phyloP scores from a whole-genome alignment of 2,113 vertebrate genomes.

The Leptobrachium leishanense region DNA sequence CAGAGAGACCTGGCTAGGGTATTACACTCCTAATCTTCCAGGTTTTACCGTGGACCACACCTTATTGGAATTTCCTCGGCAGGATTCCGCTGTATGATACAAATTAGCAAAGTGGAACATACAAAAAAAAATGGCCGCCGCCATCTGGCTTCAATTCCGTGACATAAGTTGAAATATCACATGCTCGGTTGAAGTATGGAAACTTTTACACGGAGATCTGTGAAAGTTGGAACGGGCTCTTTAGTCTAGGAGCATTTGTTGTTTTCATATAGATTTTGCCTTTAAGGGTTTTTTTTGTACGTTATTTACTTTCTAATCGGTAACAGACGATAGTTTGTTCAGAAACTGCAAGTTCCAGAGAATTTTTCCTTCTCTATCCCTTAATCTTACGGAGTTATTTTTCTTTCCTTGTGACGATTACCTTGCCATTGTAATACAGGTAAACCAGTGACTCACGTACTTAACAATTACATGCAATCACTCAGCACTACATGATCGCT shows the following conservation, averaged over 20 bases:
- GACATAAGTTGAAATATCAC: background rate
- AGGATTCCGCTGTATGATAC: background rate
- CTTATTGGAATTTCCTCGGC: too few species aligned
- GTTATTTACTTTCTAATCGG: background rate
- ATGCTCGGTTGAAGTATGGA: background rate
- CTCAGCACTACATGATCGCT: background rate
- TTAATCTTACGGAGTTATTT: too few species aligned
- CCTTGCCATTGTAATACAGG: background rate
- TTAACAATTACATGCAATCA: background rate
- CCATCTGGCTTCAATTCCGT: background rate
- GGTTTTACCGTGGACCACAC: too few species aligned
- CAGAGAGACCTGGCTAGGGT: too few species aligned
- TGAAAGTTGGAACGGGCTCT: background rate
- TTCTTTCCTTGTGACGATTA: background rate
- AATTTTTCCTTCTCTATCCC: background rate
- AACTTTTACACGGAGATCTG: background rate
- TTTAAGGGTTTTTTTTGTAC: background rate
- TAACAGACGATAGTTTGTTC: background rate
- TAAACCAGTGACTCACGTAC: background rate
- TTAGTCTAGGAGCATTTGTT: background rate
- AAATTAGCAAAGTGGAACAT: background rate
- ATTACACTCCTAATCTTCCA: too few species aligned
- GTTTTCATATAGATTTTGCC: background rate
- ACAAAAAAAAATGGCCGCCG: background rate
- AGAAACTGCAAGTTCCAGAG: background rate